Evolutionary conservation across 2,797 vertebrate genomes (phyloP).

Genomic region (Brachymystax lenok): DNA sequence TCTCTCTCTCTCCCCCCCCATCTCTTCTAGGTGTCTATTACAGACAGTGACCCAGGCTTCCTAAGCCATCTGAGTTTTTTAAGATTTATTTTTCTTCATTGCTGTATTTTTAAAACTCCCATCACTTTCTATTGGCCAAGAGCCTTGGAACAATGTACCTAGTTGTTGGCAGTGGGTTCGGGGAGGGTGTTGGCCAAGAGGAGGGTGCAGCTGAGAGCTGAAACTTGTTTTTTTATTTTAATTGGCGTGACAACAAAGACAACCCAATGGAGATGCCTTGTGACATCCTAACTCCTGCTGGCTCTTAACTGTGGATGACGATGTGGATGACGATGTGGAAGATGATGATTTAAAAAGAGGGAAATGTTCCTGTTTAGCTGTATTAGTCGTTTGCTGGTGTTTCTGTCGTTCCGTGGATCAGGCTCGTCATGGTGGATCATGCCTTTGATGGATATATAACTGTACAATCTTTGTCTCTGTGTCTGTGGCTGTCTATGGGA

Average conservation of each 20-base stretch:
- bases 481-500: neutral
- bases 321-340: slow-evolving; percentile 37
- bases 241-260: slow-evolving; percentile 40
- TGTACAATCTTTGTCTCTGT: neutral
- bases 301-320: slow-evolving; percentile 36
- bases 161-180: slow-evolving; percentile 16
- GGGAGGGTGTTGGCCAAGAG: slow-evolving; percentile 27
- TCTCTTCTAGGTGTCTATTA: slow-evolving; percentile 85
- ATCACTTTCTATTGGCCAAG: slow-evolving; percentile 55
- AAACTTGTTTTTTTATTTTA: slow-evolving; percentile 38
- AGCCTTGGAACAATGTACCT: slow-evolving; percentile 58
- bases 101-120: slow-evolving; percentile 40
- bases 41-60: slow-evolving; percentile 83
- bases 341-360: slow-evolving; percentile 2
- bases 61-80: slow-evolving; percentile 40
- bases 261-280: slow-evolving; percentile 49
- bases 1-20: neutral
- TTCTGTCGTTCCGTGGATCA: slow-evolving; percentile 30
- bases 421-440: slow-evolving; percentile 48
- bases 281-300: slow-evolving; percentile 31
- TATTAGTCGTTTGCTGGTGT: slow-evolving; percentile 35
- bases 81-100: slow-evolving; percentile 40
- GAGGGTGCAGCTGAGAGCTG: slow-evolving; percentile 42
- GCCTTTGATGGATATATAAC: slow-evolving; percentile 54
- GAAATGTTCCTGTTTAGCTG: slow-evolving; percentile 26